Evolutionary conservation across 2,888 invertebrate genomes (phyloP), one percentile per base, ranked within the genome.

Genomic region (Andrena dorsata): DNA sequence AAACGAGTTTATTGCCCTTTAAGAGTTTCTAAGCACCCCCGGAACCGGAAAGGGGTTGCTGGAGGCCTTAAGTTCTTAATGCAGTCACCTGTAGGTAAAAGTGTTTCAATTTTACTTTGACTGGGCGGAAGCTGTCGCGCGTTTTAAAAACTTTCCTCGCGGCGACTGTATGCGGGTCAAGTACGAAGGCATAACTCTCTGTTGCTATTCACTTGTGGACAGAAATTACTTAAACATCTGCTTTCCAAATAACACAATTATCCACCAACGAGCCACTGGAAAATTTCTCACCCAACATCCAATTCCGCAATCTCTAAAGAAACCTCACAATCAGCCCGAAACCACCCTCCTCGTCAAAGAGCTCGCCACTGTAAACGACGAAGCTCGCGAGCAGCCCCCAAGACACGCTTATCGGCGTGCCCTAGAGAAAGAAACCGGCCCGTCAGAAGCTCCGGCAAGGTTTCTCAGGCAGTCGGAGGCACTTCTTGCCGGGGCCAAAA

Each of bases 61-160:
- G 80, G 75, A 90, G 89, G 90, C 91, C 89, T 91, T 90, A 90
- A 92, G 90, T 91, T 91, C 88, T 88, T 89, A 89, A 92, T 90
- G 90, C 83, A 84, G 86, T 89, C 92, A 91, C 92, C 92, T 91
- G 91, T 86, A 82, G 66, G 75, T 65, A 65, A 75, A 85, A 84
- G 76, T 82, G 73, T 78, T 86, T 81, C 72, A 79, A 82, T 85
- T 85, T 86, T 76, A 66, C 69, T 64, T 53, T 28, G 58, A 10
- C 47, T 30, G 6, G 35, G 0, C 20, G 16, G 20, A 51, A 35
- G 58, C 13, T n/a, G 53, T 8, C 60, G 49, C n/a, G n/a, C 49
- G 30, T 13, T 56, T 58, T 64, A n/a, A 56, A 56, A 56, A 56
- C 56, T 56, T 4, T 4, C 20, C 20, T 10, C 10, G 51, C 26